Percentiles rank a stretch among this genome's conserved stretches.
These are phyloP conservation scores for Gymnorhina tibicen DNA, from an alignment of 2,113 vertebrate genomes.

Conservation along the genomic window DNA sequence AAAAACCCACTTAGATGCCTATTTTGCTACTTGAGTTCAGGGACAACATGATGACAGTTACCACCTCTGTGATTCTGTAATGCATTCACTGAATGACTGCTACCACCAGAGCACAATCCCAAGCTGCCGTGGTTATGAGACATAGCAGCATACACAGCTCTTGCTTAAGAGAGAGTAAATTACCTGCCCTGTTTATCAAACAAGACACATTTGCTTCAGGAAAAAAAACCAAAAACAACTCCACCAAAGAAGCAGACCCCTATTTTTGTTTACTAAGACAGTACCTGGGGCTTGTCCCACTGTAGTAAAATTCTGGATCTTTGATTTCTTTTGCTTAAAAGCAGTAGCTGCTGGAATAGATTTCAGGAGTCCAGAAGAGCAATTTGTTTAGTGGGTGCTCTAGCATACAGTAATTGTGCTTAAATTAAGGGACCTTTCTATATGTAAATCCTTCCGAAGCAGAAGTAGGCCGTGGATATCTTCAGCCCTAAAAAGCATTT, in stretches of 20 bases:
- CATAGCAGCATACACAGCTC: neutral
- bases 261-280: neutral
- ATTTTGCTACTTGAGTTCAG: neutral
- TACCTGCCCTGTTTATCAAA: neutral
- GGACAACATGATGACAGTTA: neutral
- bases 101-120: neutral
- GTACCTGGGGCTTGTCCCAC: neutral
- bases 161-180: accelerated
- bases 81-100: neutral
- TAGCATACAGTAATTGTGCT: neutral
- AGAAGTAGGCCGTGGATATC: neutral
- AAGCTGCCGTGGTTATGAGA: neutral
- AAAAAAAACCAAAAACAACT: neutral
- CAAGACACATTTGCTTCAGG: neutral
- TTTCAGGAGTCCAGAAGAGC: neutral
- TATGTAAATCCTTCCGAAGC: neutral
- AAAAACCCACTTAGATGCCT: neutral
- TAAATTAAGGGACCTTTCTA: neutral
- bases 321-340: neutral
- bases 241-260: neutral
- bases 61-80: neutral
- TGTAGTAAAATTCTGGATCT: neutral
- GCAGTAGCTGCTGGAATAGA: neutral
- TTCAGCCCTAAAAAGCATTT: conserved; percentile 17
- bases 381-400: neutral